Conservation (phyloP, 23 tunicate genomes). For the Styela clava region DNA sequence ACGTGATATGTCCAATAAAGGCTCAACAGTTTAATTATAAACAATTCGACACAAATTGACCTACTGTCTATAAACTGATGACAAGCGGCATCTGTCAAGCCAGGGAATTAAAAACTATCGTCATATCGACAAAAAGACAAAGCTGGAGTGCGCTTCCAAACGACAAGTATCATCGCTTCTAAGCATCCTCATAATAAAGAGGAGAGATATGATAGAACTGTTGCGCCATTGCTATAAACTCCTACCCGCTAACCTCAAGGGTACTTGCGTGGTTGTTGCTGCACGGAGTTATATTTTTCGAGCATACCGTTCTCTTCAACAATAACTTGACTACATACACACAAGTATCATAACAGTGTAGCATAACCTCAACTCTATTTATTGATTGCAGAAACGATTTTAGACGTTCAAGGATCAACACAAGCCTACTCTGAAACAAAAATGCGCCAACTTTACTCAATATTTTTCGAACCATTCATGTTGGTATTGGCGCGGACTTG, state of each 20-base stretch:
- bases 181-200: background rate
- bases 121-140: background rate
- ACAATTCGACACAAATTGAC: background rate
- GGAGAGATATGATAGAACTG: background rate
- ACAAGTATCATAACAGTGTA: background rate
- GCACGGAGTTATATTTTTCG: background rate
- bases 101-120: background rate
- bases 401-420: background rate
- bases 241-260: background rate
- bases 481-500: too few species aligned
- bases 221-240: background rate
- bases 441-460: too few species aligned
- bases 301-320: background rate
- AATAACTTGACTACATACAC: background rate
- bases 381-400: background rate
- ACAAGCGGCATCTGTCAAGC: background rate
- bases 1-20: background rate
- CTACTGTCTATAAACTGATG: background rate
- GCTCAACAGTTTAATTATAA: background rate
- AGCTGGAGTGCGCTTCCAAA: background rate
- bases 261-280: background rate
- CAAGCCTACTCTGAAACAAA: background rate
- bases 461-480: too few species aligned
- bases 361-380: background rate
- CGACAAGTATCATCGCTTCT: background rate